Evolutionary conservation across 2,888 invertebrate species (phyloP).

Genomic region (Brachyopa scutellaris): DNA sequence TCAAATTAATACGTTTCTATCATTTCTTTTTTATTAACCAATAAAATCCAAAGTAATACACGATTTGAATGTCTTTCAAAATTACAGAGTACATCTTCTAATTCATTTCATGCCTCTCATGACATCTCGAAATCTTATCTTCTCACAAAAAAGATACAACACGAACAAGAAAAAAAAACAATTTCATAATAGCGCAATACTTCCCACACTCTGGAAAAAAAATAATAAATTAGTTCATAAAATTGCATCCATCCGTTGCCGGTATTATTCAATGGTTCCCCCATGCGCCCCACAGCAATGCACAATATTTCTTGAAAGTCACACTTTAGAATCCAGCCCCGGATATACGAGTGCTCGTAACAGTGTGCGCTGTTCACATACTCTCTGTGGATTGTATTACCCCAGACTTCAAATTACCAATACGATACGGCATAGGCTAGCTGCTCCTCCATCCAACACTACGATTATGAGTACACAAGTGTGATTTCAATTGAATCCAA

Average conservation of each 20-base stretch:
- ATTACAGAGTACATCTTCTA: slow-evolving; percentile 8
- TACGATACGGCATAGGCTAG: slow-evolving; percentile 8
- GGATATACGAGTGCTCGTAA: too few relatives aligned
- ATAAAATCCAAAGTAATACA: slow-evolving; percentile 5
- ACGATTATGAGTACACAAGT: slow-evolving; percentile 7
- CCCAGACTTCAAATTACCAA: slow-evolving; percentile 63
- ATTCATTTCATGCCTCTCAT: not conserved
- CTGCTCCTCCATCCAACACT: not conserved
- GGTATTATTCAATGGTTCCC: slow-evolving; percentile 52
- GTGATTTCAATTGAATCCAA: slow-evolving; percentile 44
- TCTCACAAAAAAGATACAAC: slow-evolving; percentile 53
- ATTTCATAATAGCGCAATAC: slow-evolving; percentile 51
- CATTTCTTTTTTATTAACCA: not conserved
- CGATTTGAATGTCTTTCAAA: slow-evolving; percentile 36
- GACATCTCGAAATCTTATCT: slow-evolving; percentile 43
- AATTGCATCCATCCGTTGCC: slow-evolving; percentile 46
- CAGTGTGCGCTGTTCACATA: slow-evolving; percentile 21
- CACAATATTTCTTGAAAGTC: slow-evolving; percentile 58
- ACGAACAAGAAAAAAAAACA: slow-evolving; percentile 8
- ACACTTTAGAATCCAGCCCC: slow-evolving; percentile 60
- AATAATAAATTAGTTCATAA: slow-evolving; percentile 58
- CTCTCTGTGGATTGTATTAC: slow-evolving; percentile 51
- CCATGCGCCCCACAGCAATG: not conserved
- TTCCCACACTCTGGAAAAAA: slow-evolving; percentile 59
- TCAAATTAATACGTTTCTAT: not conserved